Evolutionary conservation across 2,113 vertebrate species (phyloP), one percentile per base, ranked within the genome.

Genomic region (Coregonus clupeaformis): DNA sequence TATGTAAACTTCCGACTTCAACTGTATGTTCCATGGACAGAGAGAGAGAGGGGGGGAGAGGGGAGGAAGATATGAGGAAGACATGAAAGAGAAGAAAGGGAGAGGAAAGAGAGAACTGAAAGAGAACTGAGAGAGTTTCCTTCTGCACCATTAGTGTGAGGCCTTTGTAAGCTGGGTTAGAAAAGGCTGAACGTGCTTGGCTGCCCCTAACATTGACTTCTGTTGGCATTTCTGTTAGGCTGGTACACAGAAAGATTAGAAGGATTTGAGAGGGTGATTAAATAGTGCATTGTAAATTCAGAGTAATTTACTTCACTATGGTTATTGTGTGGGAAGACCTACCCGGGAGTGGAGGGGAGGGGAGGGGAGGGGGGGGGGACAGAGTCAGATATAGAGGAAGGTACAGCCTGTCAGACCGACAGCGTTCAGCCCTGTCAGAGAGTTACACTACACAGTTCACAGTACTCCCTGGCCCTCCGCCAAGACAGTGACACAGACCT

Each of bases 1-100:
- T n/a, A n/a, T n/a, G n/a, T n/a, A n/a, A n/a, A n/a, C n/a, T n/a
- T n/a, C n/a, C n/a, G n/a, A n/a, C n/a, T n/a, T n/a, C n/a, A n/a
- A n/a, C n/a, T n/a, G n/a, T n/a, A 52, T 52, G 16, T 14, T 18
- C 49, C 49, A 55, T 30, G 70, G 68, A 49, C 42, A 78, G 25
- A 22, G 18, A 66, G 68, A 72, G 32, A 45, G 73, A 75, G 59
- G 27, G 57, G 1, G 49, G 1, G 29, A 22, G 32, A 52, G 13
- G 47, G 47, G 47, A 63, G 11, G 27, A 16, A 16, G 5, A 27
- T 11, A 4, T 65, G 30, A n/a, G n/a, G n/a, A n/a, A n/a, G n/a
- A n/a, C n/a, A n/a, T n/a, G 36, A 32, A 68, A 18, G 65, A 68
- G 36, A 47, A 16, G 36, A 68, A n/a, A 68, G 22, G 67, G 22